phyloP scores from a whole-genome alignment of 2,888 invertebrate genomes.

The Frankliniella fusca region DNA sequence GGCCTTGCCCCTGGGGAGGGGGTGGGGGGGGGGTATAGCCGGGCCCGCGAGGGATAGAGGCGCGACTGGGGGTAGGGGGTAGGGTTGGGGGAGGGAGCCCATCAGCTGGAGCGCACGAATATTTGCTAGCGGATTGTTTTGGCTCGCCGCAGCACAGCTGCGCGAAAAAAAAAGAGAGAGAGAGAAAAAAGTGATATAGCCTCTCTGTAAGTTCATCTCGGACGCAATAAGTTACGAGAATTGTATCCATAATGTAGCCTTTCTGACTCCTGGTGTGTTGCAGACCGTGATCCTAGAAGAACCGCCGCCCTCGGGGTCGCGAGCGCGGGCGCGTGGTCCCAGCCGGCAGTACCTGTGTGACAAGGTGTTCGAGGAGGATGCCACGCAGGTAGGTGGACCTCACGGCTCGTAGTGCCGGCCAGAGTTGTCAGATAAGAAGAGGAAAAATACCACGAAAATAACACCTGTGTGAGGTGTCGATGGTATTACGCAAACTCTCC shows the following conservation, averaged over 20 bases:
- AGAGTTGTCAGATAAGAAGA: too few relatives aligned
- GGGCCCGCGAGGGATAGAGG: not conserved
- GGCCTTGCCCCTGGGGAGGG: not conserved
- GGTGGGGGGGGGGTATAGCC: not conserved
- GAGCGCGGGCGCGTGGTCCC: conserved; percentile 63
- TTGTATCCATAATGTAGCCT: not conserved
- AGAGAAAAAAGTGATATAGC: not conserved
- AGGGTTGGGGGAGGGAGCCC: too few relatives aligned
- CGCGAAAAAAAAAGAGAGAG: conserved; percentile 10
- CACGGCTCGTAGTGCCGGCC: too few relatives aligned
- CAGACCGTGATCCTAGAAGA: conserved; percentile 68
- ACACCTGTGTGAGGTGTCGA: too few relatives aligned
- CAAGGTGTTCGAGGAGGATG: conserved; percentile 79
- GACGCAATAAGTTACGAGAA: not conserved
- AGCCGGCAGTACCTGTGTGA: conserved; percentile 81
- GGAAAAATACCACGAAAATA: too few relatives aligned
- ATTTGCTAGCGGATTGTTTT: too few relatives aligned
- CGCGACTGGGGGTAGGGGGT: not conserved
- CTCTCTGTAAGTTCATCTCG: not conserved
- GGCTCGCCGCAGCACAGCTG: too few relatives aligned
- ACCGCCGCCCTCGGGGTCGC: conserved; percentile 51
- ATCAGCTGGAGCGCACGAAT: too few relatives aligned
- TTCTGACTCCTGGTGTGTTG: conserved; percentile 37
- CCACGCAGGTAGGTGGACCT: conserved; percentile 65
- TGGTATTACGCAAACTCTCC: too few relatives aligned